Percentiles rank a stretch among this genome's conserved stretches.
Conservation (phyloP, 2,113 vertebrate species). For the Eretmochelys imbricata region DNA sequence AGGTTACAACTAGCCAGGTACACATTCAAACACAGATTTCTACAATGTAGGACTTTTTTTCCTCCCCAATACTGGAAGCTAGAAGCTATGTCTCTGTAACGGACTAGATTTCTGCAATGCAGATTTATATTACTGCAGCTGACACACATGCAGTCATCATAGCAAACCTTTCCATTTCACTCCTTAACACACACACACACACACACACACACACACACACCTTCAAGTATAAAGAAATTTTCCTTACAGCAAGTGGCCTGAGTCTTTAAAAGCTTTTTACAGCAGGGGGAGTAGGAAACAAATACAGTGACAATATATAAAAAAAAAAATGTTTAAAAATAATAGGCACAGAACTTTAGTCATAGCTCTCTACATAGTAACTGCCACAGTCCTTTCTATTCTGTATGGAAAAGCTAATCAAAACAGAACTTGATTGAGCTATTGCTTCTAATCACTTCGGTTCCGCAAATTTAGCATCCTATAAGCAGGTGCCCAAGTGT, state of each 20-base stretch:
- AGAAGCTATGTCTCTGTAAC: not conserved
- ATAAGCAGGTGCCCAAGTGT: not conserved
- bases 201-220: too few relatives aligned
- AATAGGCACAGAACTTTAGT: not conserved
- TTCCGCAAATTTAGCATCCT: not conserved
- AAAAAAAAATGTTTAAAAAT: not conserved
- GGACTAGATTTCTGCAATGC: not conserved
- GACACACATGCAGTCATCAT: not conserved
- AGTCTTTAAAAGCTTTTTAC: not conserved
- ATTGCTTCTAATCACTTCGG: not conserved
- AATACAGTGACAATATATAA: not conserved
- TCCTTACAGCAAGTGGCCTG: not conserved
- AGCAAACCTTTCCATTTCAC: not conserved
- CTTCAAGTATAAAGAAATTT: not conserved
- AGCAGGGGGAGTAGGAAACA: not conserved
- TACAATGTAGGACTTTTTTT: not conserved
- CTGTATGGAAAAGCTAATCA: not conserved
- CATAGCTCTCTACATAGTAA: not conserved
- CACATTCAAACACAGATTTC: not conserved
- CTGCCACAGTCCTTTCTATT: not conserved
- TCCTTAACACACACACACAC: not conserved
- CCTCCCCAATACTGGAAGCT: not conserved
- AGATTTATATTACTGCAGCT: not conserved
- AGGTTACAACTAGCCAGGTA: not conserved
- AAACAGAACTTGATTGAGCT: not conserved